Conservation (phyloP, 2,797 vertebrate genomes). For the Aselliscus stoliczkanus region DNA sequence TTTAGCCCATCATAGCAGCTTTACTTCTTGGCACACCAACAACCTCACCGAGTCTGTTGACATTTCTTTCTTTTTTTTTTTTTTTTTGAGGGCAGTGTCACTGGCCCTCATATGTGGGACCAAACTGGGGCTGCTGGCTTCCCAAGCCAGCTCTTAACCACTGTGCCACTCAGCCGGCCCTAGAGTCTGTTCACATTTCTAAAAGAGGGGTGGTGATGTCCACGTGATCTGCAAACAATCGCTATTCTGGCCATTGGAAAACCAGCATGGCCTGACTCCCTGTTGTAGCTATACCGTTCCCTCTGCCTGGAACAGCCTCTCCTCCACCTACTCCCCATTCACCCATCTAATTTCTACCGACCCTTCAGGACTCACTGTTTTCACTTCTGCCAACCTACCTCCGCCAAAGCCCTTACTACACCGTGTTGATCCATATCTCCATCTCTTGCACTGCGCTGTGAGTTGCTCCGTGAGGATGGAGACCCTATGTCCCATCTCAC, state of each 20-base stretch:
- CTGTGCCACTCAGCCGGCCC: too few species aligned
- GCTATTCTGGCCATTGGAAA: neutral
- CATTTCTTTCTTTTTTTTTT: too few species aligned
- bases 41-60: neutral
- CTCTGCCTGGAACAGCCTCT: neutral
- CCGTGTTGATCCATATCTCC: too few species aligned
- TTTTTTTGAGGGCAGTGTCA: too few species aligned
- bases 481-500: neutral
- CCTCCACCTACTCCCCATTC: neutral
- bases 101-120: too few species aligned
- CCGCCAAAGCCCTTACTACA: neutral
- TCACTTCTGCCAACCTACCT: neutral
- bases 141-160: too few species aligned
- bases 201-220: neutral
- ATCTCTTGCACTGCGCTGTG: neutral
- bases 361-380: neutral
- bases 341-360: neutral
- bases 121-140: too few species aligned
- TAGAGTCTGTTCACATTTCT: neutral
- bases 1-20: neutral
- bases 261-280: too few species aligned
- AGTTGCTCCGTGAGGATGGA: neutral
- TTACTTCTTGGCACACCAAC: neutral
- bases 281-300: neutral
- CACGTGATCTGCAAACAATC: rapidly evolving